Evolutionary conservation across 1,140 invertebrate species (phyloP).

Genomic region (Diorhabda sublineata): DNA sequence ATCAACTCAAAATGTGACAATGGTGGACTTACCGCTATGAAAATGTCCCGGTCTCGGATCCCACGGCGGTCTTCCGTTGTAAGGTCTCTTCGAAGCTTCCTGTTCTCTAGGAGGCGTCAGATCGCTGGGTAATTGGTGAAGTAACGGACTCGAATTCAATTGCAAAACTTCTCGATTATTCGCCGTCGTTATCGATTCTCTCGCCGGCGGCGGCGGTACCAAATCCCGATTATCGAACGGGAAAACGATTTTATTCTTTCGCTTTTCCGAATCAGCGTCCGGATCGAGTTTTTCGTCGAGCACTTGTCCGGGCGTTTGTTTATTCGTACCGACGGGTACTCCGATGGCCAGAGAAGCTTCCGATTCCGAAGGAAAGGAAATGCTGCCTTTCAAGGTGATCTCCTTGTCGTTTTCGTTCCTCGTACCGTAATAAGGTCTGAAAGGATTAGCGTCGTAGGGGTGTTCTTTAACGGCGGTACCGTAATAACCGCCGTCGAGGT

Average conservation of each 20-base stretch:
- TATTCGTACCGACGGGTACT: conserved; percentile 33
- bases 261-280: conserved; percentile 21
- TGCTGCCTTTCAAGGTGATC: not conserved
- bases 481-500: conserved; percentile 53
- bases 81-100: conserved; percentile 27
- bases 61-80: conserved; percentile 42
- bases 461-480: conserved; percentile 49
- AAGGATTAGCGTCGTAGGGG: conserved; percentile 47
- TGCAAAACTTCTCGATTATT: conserved; percentile 39
- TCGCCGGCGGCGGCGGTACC: conserved; percentile 17
- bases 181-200: conserved; percentile 11
- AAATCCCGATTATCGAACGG: conserved; percentile 38
- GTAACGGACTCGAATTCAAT: conserved; percentile 45
- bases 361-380: conserved; percentile 26
- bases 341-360: conserved; percentile 45
- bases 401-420: conserved; percentile 9
- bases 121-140: conserved; percentile 45
- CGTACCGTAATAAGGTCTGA: conserved; percentile 36
- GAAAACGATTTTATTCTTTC: conserved; percentile 40
- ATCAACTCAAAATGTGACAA: too few relatives aligned
- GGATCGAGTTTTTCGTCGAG: conserved; percentile 43
- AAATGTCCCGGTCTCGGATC: conserved; percentile 46
- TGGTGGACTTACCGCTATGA: conserved; percentile 32
- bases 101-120: conserved; percentile 44
- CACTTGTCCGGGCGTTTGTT: conserved; percentile 43